Evolutionary conservation across 2,888 invertebrate species (phyloP), one percentile per base, ranked within the genome.

Genomic region (Alitta virens): DNA sequence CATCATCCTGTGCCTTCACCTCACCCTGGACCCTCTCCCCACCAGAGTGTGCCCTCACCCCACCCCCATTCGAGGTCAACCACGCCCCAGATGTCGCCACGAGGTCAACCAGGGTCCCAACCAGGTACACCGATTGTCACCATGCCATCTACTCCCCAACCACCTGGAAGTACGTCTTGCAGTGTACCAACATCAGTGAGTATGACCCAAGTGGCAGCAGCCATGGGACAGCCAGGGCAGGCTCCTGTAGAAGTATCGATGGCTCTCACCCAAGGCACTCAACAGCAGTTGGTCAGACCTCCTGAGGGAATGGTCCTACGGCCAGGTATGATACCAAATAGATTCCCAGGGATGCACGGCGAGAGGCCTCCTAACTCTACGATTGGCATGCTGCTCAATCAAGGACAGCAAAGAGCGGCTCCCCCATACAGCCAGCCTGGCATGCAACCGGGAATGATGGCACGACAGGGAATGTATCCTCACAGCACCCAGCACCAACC

Each of bases 1-100:
- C 59, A 50, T 38, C 51, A 52, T 24, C 59, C 55, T 1, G 61
- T 55, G 2, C 55, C 56, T 3, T 53, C 56, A 9, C 61, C 50
- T 5, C 46, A 42, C 24, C 21, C 62, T 5, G 43, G 50, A 43
- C 27, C 60, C 5, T 26, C 60, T 2, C 55, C 54, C 7, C 46
- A 54, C 43, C 33, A 7, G 25, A 2, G 57, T 42, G 9, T 21
- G 1, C n/a, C 26, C 3, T 63, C 63, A 16, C 63, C 59, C 1
- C 55, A 54, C 46, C 55, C 60, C 14, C 59, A 46, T 24, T 67
- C 66, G 1, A 42, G 66, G n/a, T 63, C 64, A 12, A 60, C 52
- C 27, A 68, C 68, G 1, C 68, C 68, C n/a, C 68, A 68, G 62
- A 56, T 67, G 64, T 67, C 67, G 1, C 67, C 67, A 7, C 25